Evolutionary conservation across 2,113 vertebrate genomes (phyloP).

Genomic region (Peromyscus maniculatus): DNA sequence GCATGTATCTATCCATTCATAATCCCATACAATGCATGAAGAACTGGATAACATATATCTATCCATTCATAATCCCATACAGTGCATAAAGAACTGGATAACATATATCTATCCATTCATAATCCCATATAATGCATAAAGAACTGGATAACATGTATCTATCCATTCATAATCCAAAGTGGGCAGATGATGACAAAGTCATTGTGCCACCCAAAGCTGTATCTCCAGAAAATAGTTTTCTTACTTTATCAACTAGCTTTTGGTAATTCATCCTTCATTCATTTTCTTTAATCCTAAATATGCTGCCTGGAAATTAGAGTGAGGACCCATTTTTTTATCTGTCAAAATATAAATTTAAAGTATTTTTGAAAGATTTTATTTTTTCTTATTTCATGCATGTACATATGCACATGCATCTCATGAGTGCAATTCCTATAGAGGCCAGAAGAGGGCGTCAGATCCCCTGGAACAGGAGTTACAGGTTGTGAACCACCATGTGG

Average conservation of each 20-base stretch:
- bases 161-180: neutral
- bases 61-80: neutral
- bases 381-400: neutral
- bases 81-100: no score
- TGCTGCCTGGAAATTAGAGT: neutral
- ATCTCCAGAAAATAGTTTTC: neutral
- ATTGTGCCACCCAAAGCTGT: neutral
- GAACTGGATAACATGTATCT: no score
- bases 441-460: neutral
- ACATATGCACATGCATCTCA: no score
- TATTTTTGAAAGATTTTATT: neutral
- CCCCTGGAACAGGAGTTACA: neutral
- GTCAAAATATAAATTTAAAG: conserved; percentile 42
- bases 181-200: neutral
- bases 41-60: fast-evolving
- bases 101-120: no score
- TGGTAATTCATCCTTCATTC: neutral
- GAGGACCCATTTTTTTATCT: neutral
- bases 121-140: neutral
- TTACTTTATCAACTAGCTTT: neutral
- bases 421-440: neutral
- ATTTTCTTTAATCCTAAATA: conserved; percentile 39
- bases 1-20: neutral
- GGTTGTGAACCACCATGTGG: no score
- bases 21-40: neutral